These are phyloP conservation scores for Eledona agricola DNA, from an alignment of 2,888 invertebrate species.

Conservation along the genomic window DNA sequence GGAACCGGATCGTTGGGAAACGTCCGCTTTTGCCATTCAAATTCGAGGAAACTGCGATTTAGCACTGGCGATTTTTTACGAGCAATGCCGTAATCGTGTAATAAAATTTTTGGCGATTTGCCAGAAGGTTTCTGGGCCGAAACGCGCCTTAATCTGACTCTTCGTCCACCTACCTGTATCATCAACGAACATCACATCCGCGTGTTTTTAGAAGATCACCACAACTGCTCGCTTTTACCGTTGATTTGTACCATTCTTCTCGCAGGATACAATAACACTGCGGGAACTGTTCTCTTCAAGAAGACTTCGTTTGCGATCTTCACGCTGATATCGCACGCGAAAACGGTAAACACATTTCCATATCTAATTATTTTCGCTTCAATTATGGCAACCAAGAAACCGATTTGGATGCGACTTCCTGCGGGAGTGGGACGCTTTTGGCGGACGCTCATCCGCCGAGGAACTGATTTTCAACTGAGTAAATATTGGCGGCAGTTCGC, in stretches of 20 bases:
- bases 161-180: constrained; percentile 35
- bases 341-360: constrained; percentile 12
- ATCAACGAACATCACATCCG: constrained; percentile 35
- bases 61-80: background rate
- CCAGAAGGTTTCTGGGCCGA: constrained; percentile 33
- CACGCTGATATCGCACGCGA: constrained; percentile 11
- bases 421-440: constrained; percentile 1
- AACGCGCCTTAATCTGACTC: no score
- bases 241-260: constrained; percentile 17
- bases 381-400: no score
- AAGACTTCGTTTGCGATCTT: constrained; percentile 8
- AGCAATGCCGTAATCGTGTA: constrained; percentile 5
- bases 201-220: constrained; percentile 18
- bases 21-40: no score
- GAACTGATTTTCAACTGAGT: constrained; percentile 28
- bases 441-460: constrained; percentile 9
- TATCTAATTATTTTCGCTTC: background rate
- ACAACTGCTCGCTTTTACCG: constrained; percentile 16
- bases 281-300: constrained; percentile 11
- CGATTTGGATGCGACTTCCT: background rate
- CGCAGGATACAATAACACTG: constrained; percentile 6
- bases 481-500: constrained; percentile 26
- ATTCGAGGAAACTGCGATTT: no score
- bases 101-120: constrained; percentile 19
- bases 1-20: no score